Base-by-base conservation (phyloP, 35 echinoderm and acorn worm genomes). In the Apostichopus japonicus region DNA sequence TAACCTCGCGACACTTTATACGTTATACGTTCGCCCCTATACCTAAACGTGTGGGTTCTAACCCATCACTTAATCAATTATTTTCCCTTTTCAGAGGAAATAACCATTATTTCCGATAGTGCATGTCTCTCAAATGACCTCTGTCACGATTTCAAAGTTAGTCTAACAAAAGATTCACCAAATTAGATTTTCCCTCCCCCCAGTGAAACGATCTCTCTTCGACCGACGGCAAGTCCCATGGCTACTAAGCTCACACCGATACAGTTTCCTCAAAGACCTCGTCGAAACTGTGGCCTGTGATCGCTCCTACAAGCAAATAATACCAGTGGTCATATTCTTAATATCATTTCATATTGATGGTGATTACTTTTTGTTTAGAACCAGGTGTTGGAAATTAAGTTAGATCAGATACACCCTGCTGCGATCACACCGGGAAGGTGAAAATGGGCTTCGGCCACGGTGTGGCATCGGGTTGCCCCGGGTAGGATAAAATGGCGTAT, bases 351-450 rank as follows among this genome's bases (percentile, higher is more conserved):
- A 57, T 84, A 84, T 84, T 57, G 53, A 84, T 58, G 14, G 21
- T 84, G 81, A 84, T 57, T 84, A 57, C 81, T 57, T 84, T 58
- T 58, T 84, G 54, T 56, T 84, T 59, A 84, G 71, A 84, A 84
- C 81, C 81, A 84, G 81, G 81, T 84, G 81, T 55, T 84, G 54
- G 56, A 84, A 54, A 84, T 84, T 84, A 84, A 84, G 54, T 58
- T 55, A 84, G n/a, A 56, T 56, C 54, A 59, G 4, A 23, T 24
- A 61, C 51, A 22, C 81, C 81, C n/a, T n/a, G 54, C 54, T 55
- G 54, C 22, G 81, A 57, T 55, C 55, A 21, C 55, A 53, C 6
- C 14, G 19, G 54, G 81, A 54, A 17, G 54, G 16, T 57, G 53
- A 55, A 16, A 54, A 1, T 57, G 81, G 81, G 56, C 54, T 58